These are phyloP conservation scores for Machimus rusticus DNA, from an alignment of 2,888 invertebrate genomes.

Conservation along the genomic window DNA sequence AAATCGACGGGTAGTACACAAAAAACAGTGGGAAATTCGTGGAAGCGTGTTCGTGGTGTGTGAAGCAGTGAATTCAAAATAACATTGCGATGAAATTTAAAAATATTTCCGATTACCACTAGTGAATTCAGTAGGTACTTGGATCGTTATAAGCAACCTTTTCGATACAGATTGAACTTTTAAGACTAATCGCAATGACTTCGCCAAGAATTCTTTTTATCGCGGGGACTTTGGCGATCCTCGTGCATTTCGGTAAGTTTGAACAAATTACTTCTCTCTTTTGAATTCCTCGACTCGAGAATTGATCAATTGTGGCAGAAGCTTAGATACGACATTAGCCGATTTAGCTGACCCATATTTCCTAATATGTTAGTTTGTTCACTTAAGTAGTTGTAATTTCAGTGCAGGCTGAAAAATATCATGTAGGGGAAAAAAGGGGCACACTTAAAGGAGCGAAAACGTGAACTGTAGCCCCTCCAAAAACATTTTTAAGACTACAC, in stretches of 20 bases:
- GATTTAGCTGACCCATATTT: no score
- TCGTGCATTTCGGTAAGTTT: not conserved
- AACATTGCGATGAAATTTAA: slow-evolving; percentile 10
- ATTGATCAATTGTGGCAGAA: not conserved
- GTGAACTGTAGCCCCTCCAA: no score
- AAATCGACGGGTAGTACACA: not conserved
- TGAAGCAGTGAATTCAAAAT: not conserved
- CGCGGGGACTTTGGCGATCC: not conserved
- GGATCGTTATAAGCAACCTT: not conserved
- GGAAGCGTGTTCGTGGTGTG: not conserved
- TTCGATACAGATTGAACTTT: not conserved
- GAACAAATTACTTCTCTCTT: not conserved
- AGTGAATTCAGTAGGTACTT: not conserved
- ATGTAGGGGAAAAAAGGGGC: no score
- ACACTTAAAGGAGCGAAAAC: no score
- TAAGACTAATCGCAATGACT: not conserved
- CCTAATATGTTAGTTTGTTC: no score
- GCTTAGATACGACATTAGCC: no score
- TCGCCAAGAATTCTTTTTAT: not conserved
- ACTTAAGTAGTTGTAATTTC: no score
- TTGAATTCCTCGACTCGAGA: not conserved
- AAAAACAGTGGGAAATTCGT: not conserved
- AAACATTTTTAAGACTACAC: no score
- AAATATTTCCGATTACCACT: not conserved
- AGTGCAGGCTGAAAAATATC: no score